Evolutionary conservation across 2,113 vertebrate genomes (phyloP).

Genomic region (Rallus limicola): DNA sequence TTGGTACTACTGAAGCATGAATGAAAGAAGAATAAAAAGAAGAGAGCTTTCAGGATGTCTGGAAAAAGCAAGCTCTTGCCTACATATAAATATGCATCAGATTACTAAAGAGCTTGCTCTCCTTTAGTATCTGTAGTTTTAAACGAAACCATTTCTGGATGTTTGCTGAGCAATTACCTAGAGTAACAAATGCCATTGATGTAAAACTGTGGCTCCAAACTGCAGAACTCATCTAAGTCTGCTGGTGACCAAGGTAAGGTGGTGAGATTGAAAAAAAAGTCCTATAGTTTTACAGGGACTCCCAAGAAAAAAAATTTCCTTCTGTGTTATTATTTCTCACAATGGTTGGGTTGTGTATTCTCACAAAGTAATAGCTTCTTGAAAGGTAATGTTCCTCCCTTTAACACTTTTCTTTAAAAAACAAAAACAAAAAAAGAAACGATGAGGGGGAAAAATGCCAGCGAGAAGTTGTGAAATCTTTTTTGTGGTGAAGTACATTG

Average conservation of each 20-base stretch:
- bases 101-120: neutral
- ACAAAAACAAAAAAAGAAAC: slow-evolving; percentile 56
- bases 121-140: neutral
- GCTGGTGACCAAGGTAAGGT: neutral
- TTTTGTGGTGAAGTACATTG: slow-evolving; percentile 23
- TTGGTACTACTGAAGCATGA: neutral
- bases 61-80: neutral
- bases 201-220: neutral
- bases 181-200: neutral
- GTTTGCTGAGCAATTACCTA: neutral
- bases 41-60: neutral
- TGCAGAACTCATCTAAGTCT: neutral
- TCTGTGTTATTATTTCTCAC: neutral
- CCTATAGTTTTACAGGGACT: neutral
- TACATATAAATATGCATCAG: neutral
- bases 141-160: neutral
- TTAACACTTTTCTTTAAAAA: slow-evolving; percentile 42
- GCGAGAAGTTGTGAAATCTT: neutral
- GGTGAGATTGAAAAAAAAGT: neutral
- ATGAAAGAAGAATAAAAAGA: neutral
- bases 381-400: slow-evolving; percentile 10
- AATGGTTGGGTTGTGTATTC: neutral
- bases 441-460: neutral
- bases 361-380: neutral
- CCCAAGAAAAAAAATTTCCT: neutral